Conservation (phyloP, 92 coral and sea anemone species). For the Paragorgia papillata region DNA sequence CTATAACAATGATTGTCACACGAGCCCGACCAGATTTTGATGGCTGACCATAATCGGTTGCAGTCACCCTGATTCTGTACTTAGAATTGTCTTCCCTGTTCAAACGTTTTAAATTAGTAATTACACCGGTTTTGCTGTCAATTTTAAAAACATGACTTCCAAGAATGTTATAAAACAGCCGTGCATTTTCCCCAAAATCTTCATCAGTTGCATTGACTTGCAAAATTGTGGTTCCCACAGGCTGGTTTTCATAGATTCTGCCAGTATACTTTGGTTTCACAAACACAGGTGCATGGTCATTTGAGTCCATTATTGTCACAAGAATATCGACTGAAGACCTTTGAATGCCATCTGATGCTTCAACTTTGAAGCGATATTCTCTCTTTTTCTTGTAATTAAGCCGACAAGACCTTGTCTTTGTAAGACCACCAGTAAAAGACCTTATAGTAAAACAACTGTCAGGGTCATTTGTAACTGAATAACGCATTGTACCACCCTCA, state of each 20-base stretch:
- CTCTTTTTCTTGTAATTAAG: slow-evolving; percentile 71
- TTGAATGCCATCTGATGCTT: slow-evolving; percentile 79
- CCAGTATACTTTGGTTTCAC: slow-evolving; percentile 57
- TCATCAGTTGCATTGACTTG: slow-evolving; percentile 75
- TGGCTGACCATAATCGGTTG: slow-evolving; percentile 82
- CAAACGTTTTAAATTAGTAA: slow-evolving; percentile 59
- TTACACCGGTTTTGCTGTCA: slow-evolving; percentile 67
- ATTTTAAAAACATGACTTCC: slow-evolving; percentile 65
- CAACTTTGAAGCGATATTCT: slow-evolving; percentile 62
- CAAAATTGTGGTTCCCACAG: slow-evolving; percentile 66
- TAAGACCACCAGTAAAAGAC: slow-evolving; percentile 61
- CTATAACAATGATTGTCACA: slow-evolving; percentile 73
- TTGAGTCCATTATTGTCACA: slow-evolving; percentile 80
- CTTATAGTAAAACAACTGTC: slow-evolving; percentile 78
- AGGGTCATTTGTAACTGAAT: slow-evolving; percentile 62
- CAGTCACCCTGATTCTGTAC: slow-evolving; percentile 73
- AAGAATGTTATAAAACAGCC: slow-evolving; percentile 71
- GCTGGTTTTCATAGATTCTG: slow-evolving; percentile 64
- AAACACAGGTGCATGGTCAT: slow-evolving; percentile 84
- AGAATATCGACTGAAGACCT: slow-evolving; percentile 70
- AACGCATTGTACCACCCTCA: slow-evolving; percentile 58
- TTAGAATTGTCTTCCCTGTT: slow-evolving; percentile 68
- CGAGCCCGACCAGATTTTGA: slow-evolving; percentile 64
- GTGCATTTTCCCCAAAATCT: slow-evolving; percentile 85
- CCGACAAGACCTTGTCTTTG: slow-evolving; percentile 58